These are phyloP conservation scores for Etheostoma cragini DNA, from an alignment of 2,113 vertebrate species.

Conservation along the genomic window DNA sequence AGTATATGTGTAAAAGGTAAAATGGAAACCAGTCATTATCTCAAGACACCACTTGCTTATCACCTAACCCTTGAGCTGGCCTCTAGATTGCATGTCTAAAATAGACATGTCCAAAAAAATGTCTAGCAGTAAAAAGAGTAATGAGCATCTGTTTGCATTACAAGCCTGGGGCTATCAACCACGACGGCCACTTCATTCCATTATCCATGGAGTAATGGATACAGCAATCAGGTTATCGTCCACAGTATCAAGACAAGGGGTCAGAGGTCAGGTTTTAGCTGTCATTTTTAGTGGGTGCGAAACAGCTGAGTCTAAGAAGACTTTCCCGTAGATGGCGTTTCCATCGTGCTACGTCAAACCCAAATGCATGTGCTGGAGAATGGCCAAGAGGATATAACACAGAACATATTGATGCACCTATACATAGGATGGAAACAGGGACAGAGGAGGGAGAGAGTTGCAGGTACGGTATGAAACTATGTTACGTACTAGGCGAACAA, in stretches of 20 bases:
- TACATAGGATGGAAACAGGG: not conserved
- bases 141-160: constrained; percentile 77
- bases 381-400: constrained; percentile 56
- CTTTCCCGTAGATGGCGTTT: constrained; percentile 36
- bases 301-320: constrained; percentile 74
- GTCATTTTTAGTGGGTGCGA: constrained; percentile 58
- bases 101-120: constrained; percentile 53
- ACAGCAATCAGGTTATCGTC: constrained; percentile 51
- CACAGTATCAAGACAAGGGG: constrained; percentile 49
- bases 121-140: constrained; percentile 59
- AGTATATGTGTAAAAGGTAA: constrained; percentile 52
- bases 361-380: constrained; percentile 67
- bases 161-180: constrained; percentile 51
- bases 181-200: constrained; percentile 66
- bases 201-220: constrained; percentile 71
- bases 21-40: constrained; percentile 65
- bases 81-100: constrained; percentile 61
- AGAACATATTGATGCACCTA: constrained; percentile 20
- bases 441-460: not conserved
- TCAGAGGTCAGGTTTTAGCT: constrained; percentile 61
- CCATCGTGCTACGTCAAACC: constrained; percentile 49
- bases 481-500: not conserved
- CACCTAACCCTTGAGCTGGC: constrained; percentile 65
- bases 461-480: not conserved
- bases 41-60: constrained; percentile 60